Evolutionary conservation across 2,797 vertebrate genomes (phyloP).

Genomic region (Gymnopithys bicolor): DNA sequence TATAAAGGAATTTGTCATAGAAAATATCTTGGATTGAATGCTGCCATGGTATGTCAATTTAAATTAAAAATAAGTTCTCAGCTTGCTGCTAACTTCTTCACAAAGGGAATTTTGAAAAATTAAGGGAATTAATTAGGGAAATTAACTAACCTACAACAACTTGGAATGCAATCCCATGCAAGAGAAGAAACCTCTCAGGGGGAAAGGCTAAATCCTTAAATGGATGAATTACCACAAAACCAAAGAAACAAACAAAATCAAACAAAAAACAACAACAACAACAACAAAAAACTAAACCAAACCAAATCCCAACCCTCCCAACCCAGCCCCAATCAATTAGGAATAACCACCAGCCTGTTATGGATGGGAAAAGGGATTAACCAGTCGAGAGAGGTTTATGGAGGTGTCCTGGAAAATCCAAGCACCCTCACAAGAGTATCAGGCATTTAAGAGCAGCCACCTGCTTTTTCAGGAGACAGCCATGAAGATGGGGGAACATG

Average conservation of each 20-base stretch:
- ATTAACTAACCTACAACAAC: background rate
- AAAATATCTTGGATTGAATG: background rate
- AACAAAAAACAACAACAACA: no score
- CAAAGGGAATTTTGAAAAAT: background rate
- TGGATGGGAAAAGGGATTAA: background rate
- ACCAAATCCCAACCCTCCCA: no score
- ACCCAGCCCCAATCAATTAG: background rate
- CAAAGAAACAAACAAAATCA: no score
- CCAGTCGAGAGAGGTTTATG: background rate
- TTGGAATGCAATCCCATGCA: background rate
- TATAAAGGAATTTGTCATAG: background rate
- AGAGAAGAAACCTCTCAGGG: background rate
- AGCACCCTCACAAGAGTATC: background rate
- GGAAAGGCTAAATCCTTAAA: background rate
- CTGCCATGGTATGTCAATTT: background rate
- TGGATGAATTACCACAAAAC: background rate
- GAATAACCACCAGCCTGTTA: background rate
- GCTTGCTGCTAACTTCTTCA: background rate
- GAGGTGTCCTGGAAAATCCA: background rate
- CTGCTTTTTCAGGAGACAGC: background rate
- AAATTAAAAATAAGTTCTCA: background rate
- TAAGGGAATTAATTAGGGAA: background rate
- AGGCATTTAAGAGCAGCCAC: background rate
- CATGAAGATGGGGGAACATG: fast-evolving
- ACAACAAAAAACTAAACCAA: no score